Evolutionary conservation across 2,113 vertebrate species (phyloP).

Genomic region (Gavialis gangeticus): DNA sequence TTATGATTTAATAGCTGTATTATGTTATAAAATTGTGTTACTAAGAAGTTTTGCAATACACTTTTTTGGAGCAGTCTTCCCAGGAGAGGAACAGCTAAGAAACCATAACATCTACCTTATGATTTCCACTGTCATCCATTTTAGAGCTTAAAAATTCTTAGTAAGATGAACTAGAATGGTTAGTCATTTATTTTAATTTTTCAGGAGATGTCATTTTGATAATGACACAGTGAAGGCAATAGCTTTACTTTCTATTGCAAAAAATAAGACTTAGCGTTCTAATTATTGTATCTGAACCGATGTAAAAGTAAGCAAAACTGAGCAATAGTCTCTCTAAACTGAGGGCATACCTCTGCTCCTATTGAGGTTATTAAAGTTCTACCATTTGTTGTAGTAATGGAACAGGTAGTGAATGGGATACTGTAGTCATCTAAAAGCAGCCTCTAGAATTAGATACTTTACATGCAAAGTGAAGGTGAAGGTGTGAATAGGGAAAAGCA

Average conservation of each 20-base stretch:
- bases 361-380: not conserved
- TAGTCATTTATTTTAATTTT: too few relatives aligned
- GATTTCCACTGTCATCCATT: not conserved
- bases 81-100: not conserved
- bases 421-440: not conserved
- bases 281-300: not conserved
- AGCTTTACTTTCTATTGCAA: not conserved
- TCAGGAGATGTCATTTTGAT: too few relatives aligned
- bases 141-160: not conserved
- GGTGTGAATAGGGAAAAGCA: not conserved
- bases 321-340: not conserved
- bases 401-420: not conserved
- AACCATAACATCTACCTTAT: not conserved
- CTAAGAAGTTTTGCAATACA: not conserved
- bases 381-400: not conserved
- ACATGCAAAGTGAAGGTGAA: not conserved
- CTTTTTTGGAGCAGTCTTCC: not conserved
- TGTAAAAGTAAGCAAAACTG: not conserved
- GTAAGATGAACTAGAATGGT: not conserved
- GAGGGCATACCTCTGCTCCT: not conserved
- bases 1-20: not conserved
- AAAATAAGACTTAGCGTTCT: not conserved
- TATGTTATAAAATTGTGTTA: not conserved
- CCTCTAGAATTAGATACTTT: not conserved
- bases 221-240: too few relatives aligned